Conservation (phyloP, 2,113 vertebrate genomes). For the Daubentonia madagascariensis region DNA sequence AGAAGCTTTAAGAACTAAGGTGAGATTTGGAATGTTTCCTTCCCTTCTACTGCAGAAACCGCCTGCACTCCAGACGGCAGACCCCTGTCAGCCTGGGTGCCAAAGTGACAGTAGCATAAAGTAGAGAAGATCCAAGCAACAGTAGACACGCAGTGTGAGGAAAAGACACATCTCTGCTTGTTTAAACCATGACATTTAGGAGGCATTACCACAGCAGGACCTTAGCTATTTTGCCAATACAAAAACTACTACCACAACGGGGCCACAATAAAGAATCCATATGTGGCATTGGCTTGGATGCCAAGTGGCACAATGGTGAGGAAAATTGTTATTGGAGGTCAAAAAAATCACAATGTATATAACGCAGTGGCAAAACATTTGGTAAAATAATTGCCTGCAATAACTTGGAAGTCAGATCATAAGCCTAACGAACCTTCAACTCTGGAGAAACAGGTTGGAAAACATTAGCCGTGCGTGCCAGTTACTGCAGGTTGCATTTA, state of each 20-base stretch:
- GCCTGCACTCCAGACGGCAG: neutral
- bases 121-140: neutral
- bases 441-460: neutral
- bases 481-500: neutral
- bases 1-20: neutral
- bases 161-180: neutral
- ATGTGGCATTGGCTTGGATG: neutral
- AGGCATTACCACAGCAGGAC: neutral
- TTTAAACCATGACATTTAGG: neutral
- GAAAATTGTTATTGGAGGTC: neutral
- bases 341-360: neutral
- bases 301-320: neutral
- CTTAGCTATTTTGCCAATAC: neutral
- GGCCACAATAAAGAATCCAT: neutral
- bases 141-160: neutral
- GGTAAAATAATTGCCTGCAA: neutral
- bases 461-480: neutral
- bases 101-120: neutral
- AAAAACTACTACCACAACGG: neutral
- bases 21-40: neutral
- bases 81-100: neutral
- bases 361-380: neutral
- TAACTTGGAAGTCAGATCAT: neutral
- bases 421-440: neutral
- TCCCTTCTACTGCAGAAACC: neutral